Conservation (phyloP, 2,888 invertebrate species). For the Drosophila quinaria region DNA sequence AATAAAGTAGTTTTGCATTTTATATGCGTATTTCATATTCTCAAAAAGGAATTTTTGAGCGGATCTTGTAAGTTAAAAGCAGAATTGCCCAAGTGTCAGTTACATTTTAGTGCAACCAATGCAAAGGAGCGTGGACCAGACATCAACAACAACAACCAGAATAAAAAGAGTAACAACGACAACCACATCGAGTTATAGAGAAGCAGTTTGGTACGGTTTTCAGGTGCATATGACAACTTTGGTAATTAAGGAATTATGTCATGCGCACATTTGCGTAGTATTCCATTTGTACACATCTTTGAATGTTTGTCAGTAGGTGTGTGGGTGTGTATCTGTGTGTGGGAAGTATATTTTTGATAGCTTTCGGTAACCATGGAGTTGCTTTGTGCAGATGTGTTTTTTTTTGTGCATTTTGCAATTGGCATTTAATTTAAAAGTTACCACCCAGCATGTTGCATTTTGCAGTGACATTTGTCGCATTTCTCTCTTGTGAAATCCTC, state of each 20-base stretch:
- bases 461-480: slow-evolving; percentile 23
- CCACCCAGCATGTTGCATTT: slow-evolving; percentile 27
- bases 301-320: slow-evolving; percentile 1
- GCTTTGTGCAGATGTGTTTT: slow-evolving; percentile 37
- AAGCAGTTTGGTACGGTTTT: slow-evolving; percentile 18
- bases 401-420: slow-evolving; percentile 50
- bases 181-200: slow-evolving; percentile 7
- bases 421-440: slow-evolving; percentile 56
- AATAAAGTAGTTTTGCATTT: no score
- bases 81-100: slow-evolving; percentile 41
- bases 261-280: slow-evolving; percentile 58
- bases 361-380: slow-evolving; percentile 56
- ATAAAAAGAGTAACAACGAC: not conserved
- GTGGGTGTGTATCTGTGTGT: not conserved
- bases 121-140: slow-evolving; percentile 4
- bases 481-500: not conserved
- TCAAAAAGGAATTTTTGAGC: not conserved
- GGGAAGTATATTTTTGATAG: slow-evolving; percentile 49
- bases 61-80: slow-evolving; percentile 2
- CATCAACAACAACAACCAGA: not conserved
- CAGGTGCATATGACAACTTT: slow-evolving; percentile 71
- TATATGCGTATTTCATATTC: not conserved
- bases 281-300: slow-evolving; percentile 14
- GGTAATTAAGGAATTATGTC: slow-evolving; percentile 81
- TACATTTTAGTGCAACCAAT: slow-evolving; percentile 13